Evolutionary conservation across 2,113 vertebrate species (phyloP), one percentile per base, ranked within the genome.

Genomic region (Potamarius usumacintae): DNA sequence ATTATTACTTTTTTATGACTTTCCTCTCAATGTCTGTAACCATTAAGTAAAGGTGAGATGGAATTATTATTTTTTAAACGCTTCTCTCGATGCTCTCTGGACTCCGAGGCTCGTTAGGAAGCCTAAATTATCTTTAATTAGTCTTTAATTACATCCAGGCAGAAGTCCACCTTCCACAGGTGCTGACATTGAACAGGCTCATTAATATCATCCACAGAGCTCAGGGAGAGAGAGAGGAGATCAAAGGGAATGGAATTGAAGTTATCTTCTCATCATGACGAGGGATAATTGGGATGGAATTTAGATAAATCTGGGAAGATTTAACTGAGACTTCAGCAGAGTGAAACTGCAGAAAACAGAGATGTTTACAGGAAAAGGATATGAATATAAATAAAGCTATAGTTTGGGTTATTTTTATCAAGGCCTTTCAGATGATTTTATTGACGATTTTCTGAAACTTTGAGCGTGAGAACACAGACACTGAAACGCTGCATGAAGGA

Each of bases 161-260:
- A 92, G 90, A 91, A 92, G 92, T 86, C 76, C 91, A 55, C 91
- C 93, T 91, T 90, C 63, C 83, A 91, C 89, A 91, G 87, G 91
- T 89, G 84, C 89, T 84, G 84, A 89, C 85, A 82, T 85, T 65
- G 67, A 92, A 72, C 87, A 72, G 86, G 87, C 86, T 91, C 89
- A 65, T 92, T 93, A 92, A 91, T 90, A 90, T 82, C 81, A 84
- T 89, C 60, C 88, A 92, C 89, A 86, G 27, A 84, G 86, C 88
- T 86, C 84, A 65, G 82, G 17, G 88, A 79, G 84, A 91, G 76
- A 69, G 87, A 81, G 82, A 34, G 42, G 3, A 86, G 89, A 94
- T 94, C 92, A 95, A 94, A 94, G 89, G 88, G 92, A 89, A 90
- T 83, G 89, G 94, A 95, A 95, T 93, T 92, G 93, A 93, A 91